Evolutionary conservation across 2,113 vertebrate genomes (phyloP).

Genomic region (Oncorhynchus nerka): DNA sequence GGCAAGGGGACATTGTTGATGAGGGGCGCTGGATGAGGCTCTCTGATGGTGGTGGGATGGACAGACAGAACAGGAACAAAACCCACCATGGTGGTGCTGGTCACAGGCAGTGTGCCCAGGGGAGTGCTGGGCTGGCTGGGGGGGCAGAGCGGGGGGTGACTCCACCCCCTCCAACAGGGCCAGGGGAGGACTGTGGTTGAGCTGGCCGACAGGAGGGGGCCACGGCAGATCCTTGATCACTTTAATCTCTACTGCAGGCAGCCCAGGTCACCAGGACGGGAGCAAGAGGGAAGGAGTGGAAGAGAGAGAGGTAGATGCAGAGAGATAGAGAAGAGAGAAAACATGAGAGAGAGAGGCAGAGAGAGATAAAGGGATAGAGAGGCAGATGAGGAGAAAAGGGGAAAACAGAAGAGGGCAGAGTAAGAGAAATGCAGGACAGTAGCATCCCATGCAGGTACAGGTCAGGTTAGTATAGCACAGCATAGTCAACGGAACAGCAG

Average conservation of each 20-base stretch:
- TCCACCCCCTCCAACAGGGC: constrained; percentile 76
- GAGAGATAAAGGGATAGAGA: constrained; percentile 20
- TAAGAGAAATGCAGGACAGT: constrained; percentile 27
- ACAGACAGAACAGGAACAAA: constrained; percentile 54
- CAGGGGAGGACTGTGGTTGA: constrained; percentile 82
- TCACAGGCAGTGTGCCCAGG: constrained; percentile 72
- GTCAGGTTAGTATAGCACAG: neutral
- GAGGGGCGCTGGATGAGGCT: neutral
- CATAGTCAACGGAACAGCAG: constrained; percentile 32
- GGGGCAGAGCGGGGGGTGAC: constrained; percentile 59
- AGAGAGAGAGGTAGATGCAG: constrained; percentile 37
- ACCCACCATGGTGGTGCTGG: constrained; percentile 81
- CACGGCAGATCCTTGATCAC: constrained; percentile 98
- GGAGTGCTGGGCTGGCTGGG: constrained; percentile 67
- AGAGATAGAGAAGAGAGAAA: constrained; percentile 15
- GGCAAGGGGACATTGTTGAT: neutral
- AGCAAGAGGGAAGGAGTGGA: constrained; percentile 44
- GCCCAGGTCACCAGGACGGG: constrained; percentile 37
- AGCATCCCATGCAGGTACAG: neutral
- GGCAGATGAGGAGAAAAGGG: neutral
- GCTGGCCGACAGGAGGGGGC: constrained; percentile 96
- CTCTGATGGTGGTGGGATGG: constrained; percentile 12
- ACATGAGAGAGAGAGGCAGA: constrained; percentile 32
- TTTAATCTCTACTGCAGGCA: constrained; percentile 96
- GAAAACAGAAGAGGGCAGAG: too few species aligned